Conservation (phyloP, 2,888 invertebrate genomes). For the Polyommatus iphigenia region DNA sequence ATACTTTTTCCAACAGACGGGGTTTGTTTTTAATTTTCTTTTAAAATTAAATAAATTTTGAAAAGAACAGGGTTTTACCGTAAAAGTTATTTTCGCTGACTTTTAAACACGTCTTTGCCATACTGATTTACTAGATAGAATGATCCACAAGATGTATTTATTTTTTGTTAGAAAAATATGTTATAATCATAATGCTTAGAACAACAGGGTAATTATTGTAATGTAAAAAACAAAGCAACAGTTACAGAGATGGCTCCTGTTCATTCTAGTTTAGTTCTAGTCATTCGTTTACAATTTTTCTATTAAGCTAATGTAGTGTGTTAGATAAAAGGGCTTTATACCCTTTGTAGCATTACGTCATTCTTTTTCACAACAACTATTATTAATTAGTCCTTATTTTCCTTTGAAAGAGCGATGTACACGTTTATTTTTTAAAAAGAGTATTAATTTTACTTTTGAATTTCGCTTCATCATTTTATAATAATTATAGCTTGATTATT, state of each 20-base stretch:
- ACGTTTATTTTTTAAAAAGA: neutral
- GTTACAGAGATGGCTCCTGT: slow-evolving; percentile 7
- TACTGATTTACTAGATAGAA: too few species aligned
- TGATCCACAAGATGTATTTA: neutral
- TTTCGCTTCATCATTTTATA: neutral
- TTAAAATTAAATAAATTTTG: neutral
- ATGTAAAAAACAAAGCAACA: slow-evolving; percentile 8
- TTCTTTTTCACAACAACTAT: neutral
- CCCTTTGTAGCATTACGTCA: slow-evolving; percentile 17
- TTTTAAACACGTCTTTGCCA: neutral
- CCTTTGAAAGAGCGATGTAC: neutral
- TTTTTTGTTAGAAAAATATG: neutral
- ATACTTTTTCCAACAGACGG: neutral
- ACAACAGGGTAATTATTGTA: neutral
- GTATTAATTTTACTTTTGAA: neutral
- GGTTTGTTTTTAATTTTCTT: neutral
- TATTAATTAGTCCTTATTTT: neutral
- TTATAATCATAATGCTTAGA: neutral
- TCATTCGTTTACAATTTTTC: slow-evolving; percentile 7
- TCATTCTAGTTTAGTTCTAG: slow-evolving; percentile 3
- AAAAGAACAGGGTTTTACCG: neutral
- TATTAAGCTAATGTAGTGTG: slow-evolving; percentile 17
- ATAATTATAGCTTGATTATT: neutral
- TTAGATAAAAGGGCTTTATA: neutral
- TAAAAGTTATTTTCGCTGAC: neutral